Base-by-base conservation (phyloP, 2,888 invertebrate species). In the Macrosiphum euphorbiae region DNA sequence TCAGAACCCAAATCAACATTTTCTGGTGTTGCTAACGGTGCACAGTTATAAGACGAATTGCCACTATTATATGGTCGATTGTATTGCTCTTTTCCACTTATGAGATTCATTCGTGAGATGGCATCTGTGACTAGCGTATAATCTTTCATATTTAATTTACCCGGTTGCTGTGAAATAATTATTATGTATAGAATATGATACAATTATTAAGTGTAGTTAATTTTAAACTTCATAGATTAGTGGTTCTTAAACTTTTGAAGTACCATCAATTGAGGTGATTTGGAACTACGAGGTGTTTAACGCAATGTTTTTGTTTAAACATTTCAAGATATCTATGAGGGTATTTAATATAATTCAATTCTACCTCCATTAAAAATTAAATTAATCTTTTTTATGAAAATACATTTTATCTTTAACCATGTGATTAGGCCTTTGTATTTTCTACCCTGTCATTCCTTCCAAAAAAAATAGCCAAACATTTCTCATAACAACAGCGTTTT, bases 71-170 rank as follows among this genome's bases (percentile, higher is more conserved):
- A 95, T 89, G 94, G 88, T 84, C 94, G 47, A n/a, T 93, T 91
- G 20, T 94, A 89, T 41, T 90, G 94, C 85, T 96, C 96, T 95
- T 96, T 96, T 95, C 96, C 86, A 85, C 84, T 90, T 90, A 85
- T 96, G 96, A 97, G 97, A 96, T 97, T 97, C 96, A 97, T 97
- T 95, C 97, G 97, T 95, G 97, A 97, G 89, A 98, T 97, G 11
- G 98, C 98, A 95, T 98, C 98, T 95, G 98, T 98, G 94, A 98
- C 98, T 96, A 98, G 97, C 90, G 98, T 97, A 96, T 98, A 98
- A 96, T 98, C 98, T 96, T 98, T 98, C 96, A 98, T 96, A 96
- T 98, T 98, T 95, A 98, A 96, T 96, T 98, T 98, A 94, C 98
- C 98, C 35, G 98, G 98, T 97, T 98, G 98, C 97, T 97, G 95